Evolutionary conservation across 2,797 vertebrate genomes (phyloP), one percentile per base, ranked within the genome.

Genomic region (Ispidina lecontei): DNA sequence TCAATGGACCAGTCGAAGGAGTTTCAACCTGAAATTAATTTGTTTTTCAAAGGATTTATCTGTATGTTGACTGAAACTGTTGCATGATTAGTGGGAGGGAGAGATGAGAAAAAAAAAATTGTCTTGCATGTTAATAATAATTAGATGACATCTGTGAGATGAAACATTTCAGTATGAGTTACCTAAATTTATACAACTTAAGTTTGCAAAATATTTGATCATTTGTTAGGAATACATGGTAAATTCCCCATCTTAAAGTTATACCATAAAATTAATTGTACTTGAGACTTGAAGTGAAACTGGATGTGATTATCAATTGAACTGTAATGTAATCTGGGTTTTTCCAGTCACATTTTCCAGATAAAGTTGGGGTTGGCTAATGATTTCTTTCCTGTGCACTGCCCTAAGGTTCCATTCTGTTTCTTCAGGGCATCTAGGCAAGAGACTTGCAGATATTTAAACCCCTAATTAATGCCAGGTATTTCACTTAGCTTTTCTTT

Each of bases 331-430:
- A 96, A 94, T 76, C 72, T 83, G 71, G 86, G 39, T 79, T 92
- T 92, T 95, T 91, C 73, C 82, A 92, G 85, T 93, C 91, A 93
- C 88, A 73, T 87, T 96, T 95, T 96, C 89, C 88, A 96, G 76
- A 63, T 77, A 87, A 93, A 90, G 71, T 55, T 96, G 86, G 75
- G 67, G 89, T 81, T 95, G 72, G 92, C 75, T 96, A 94, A 92
- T 2, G 0, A 92, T 93, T 92, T 90, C 70, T 96, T 97, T 96
- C 94, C 94, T 96, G 89, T 86, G 33, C 71, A n/a, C 63, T 93
- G 90, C 92, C 84, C 80, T 91, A 67, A 88, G 63, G 62, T 91
- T 94, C 71, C 4, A 1, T 82, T 92, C 76, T 95, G 51, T 87
- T 96, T 90, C 91, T 87, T 43, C 75, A 91, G 86, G 68, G 65